These are phyloP conservation scores for Sepioteuthis lessoniana DNA, from an alignment of 2,888 invertebrate species.

Conservation along the genomic window DNA sequence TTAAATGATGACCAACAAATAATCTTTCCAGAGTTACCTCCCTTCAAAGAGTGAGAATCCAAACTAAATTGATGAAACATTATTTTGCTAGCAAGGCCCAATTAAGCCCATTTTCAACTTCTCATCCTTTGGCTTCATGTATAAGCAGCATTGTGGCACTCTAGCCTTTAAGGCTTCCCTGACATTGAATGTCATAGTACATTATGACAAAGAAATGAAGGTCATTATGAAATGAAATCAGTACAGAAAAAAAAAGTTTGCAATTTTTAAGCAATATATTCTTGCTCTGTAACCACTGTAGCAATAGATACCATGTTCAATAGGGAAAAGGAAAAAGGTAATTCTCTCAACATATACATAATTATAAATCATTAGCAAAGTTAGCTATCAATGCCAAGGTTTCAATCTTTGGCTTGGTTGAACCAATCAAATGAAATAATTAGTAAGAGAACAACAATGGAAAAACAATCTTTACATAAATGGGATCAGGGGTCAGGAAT, in stretches of 20 bases:
- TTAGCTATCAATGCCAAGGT: not conserved
- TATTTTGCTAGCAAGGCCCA: not conserved
- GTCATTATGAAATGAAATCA: not conserved
- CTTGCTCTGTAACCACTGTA: not conserved
- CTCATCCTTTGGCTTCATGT: not conserved
- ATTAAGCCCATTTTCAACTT: not conserved
- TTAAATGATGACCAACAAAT: not conserved
- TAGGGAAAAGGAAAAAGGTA: not conserved
- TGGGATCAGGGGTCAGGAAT: not conserved
- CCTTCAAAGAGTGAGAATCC: not conserved
- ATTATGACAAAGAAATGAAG: not conserved
- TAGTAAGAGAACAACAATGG: not conserved
- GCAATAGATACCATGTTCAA: not conserved
- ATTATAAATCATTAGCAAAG: not conserved
- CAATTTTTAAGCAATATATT: not conserved
- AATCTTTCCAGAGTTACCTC: not conserved
- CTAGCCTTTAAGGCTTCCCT: not conserved
- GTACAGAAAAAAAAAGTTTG: not conserved
- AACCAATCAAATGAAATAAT: not conserved
- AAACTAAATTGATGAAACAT: not conserved
- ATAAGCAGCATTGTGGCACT: slow-evolving; percentile 4
- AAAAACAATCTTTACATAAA: not conserved
- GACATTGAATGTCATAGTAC: not conserved
- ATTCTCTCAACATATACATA: not conserved
- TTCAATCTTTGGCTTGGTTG: not conserved